These are phyloP conservation scores for Chalcis sispes DNA, from an alignment of 2,888 invertebrate species.

Conservation along the genomic window DNA sequence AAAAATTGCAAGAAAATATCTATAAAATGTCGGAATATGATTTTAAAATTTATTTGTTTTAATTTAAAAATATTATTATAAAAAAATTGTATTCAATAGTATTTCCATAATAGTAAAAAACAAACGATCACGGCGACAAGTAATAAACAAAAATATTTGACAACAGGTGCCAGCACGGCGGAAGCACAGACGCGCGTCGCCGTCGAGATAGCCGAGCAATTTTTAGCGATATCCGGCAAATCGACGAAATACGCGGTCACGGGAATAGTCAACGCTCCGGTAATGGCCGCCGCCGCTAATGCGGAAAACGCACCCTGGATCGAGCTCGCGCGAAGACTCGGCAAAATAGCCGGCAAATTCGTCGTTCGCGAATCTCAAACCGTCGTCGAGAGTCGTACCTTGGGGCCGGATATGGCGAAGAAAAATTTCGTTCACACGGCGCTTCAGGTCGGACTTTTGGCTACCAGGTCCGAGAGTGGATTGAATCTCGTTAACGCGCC, in stretches of 20 bases:
- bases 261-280: slow-evolving; percentile 81
- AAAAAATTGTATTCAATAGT: no score
- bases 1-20: no score
- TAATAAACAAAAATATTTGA: no score
- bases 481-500: slow-evolving; percentile 80
- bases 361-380: slow-evolving; percentile 44
- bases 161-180: slow-evolving; percentile 92
- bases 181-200: slow-evolving; percentile 98
- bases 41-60: no score
- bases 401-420: slow-evolving; percentile 69
- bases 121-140: no score
- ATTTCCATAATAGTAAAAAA: no score
- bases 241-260: slow-evolving; percentile 76
- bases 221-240: slow-evolving; percentile 85
- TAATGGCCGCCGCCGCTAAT: slow-evolving; percentile 77
- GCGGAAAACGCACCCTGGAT: slow-evolving; percentile 78
- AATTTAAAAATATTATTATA: no score
- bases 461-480: slow-evolving; percentile 66
- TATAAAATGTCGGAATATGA: no score
- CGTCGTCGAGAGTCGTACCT: slow-evolving; percentile 64
- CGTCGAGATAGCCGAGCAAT: slow-evolving; percentile 95
- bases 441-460: slow-evolving; percentile 77
- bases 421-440: slow-evolving; percentile 77
- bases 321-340: slow-evolving; percentile 77
- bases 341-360: slow-evolving; percentile 75